phyloP scores from a whole-genome alignment of 2,888 invertebrate genomes.

The Spialia ferax region DNA sequence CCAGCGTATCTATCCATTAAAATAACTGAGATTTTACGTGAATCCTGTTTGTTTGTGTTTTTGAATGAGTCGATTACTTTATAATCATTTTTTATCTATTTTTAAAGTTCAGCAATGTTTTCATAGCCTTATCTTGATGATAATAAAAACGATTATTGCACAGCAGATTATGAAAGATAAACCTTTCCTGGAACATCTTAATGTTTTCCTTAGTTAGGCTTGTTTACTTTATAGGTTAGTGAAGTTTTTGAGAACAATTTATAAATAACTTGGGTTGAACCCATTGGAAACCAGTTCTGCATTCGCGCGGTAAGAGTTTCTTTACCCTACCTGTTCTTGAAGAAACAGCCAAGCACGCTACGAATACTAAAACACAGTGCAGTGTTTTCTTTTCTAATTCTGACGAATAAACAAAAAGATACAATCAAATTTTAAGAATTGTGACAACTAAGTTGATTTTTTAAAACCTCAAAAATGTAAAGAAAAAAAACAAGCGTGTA shows the following conservation, averaged over 20 bases:
- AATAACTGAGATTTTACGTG: not conserved
- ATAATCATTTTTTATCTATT: constrained; percentile 5
- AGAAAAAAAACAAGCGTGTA: too few relatives aligned
- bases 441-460: not conserved
- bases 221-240: not conserved
- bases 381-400: not conserved
- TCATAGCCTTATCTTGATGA: not conserved
- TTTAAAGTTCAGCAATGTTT: not conserved
- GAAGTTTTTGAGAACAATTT: not conserved
- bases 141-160: constrained; percentile 3
- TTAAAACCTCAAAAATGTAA: too few relatives aligned
- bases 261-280: not conserved
- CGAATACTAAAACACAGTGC: not conserved
- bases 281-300: not conserved
- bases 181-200: not conserved
- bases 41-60: not conserved
- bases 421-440: too few relatives aligned
- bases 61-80: not conserved
- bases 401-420: not conserved
- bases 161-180: not conserved
- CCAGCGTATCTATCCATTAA: not conserved
- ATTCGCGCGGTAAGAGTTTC: not conserved
- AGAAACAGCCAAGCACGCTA: not conserved
- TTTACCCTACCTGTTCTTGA: constrained; percentile 1
- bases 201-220: not conserved